Conservation (phyloP, 2,113 vertebrate species). For the zebrafish (Danio rerio) region GRCz12tu NC_133191.1:30954501-30955000, state of each 20-base stretch:
- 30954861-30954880: slow-evolving; percentile 33
- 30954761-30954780: slow-evolving; percentile 21
- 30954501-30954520: slow-evolving; percentile 24
- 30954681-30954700: slow-evolving; percentile 55
- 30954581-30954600: slow-evolving; percentile 10
- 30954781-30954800: slow-evolving; percentile 21
- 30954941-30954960: slow-evolving; percentile 54
- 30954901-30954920: slow-evolving; percentile 54
- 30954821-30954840: slow-evolving; percentile 17
- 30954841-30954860: slow-evolving; percentile 11
- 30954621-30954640: slow-evolving; percentile 22
- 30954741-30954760: slow-evolving; percentile 10
- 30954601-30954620: slow-evolving; percentile 12
- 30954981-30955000: slow-evolving; percentile 14
- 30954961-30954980: slow-evolving; percentile 52
- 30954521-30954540: background rate
- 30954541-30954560: background rate
- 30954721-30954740: slow-evolving; percentile 20
- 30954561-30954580: background rate
- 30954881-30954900: slow-evolving; percentile 51
- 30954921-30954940: slow-evolving; percentile 49
- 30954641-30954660: slow-evolving; percentile 45
- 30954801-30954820: slow-evolving; percentile 3
- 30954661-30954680: slow-evolving; percentile 54
- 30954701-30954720: slow-evolving; percentile 36